These are phyloP conservation scores for Aethina tumida DNA, from an alignment of 1,140 invertebrate species.

Conservation along the genomic window DNA sequence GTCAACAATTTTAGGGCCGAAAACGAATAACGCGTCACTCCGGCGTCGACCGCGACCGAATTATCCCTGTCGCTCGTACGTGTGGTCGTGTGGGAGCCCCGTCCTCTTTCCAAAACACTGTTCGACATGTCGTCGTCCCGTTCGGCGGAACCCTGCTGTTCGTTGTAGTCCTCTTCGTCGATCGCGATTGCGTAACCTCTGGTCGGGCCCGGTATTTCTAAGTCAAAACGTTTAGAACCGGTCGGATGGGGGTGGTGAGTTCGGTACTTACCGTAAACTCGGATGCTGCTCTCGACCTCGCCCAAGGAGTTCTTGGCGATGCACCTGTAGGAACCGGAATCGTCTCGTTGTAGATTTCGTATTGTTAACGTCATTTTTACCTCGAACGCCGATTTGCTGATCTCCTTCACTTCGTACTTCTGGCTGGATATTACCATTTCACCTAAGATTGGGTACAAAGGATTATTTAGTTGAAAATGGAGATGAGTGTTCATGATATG, in stretches of 20 bases:
- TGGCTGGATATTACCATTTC: constrained; percentile 74
- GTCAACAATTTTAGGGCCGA: constrained; percentile 8
- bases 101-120: constrained; percentile 21
- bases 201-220: constrained; percentile 46
- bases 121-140: constrained; percentile 30
- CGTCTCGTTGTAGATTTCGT: constrained; percentile 60
- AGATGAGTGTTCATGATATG: neutral
- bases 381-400: constrained; percentile 65
- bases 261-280: constrained; percentile 70
- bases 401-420: constrained; percentile 71
- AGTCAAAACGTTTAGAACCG: constrained; percentile 4
- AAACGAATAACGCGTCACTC: constrained; percentile 10
- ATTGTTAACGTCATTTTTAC: constrained; percentile 77
- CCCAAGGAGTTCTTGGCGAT: constrained; percentile 87
- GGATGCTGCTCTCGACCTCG: constrained; percentile 78
- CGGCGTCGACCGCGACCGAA: constrained; percentile 23
- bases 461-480: neutral
- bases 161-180: constrained; percentile 34
- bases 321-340: constrained; percentile 80
- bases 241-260: neutral
- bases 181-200: constrained; percentile 21
- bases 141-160: constrained; percentile 36
- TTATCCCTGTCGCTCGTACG: constrained; percentile 18
- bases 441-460: constrained; percentile 39
- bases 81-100: constrained; percentile 14